A percentile compares a stretch with the other conserved stretches of the same genome.
phyloP scores from a whole-genome alignment of 2,113 vertebrate genomes.

The Python bivittatus region DNA sequence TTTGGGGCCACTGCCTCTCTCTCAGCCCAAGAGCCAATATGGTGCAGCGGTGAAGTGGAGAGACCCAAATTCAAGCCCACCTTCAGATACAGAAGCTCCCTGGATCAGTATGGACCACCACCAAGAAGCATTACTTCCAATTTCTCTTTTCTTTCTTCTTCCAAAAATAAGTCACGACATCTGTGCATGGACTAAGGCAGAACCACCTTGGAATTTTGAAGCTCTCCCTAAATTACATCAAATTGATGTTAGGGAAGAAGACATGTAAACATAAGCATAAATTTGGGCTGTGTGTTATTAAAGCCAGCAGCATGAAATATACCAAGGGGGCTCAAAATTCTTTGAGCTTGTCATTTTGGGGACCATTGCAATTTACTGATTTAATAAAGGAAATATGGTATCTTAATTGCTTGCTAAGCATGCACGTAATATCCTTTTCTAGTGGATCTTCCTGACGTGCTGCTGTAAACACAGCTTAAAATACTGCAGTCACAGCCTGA shows the following conservation, averaged over 20 bases:
- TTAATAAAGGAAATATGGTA: conserved; percentile 14
- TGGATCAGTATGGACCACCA: neutral
- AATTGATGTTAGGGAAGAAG: neutral
- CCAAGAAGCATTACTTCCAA: neutral
- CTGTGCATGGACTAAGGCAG: neutral
- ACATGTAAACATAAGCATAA: neutral
- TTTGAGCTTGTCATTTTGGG: conserved; percentile 14
- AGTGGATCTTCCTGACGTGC: neutral
- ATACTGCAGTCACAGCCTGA: neutral
- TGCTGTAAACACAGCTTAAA: conserved; percentile 22
- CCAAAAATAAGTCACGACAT: neutral
- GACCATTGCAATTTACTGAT: conserved; percentile 8
- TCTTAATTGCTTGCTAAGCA: conserved; percentile 46
- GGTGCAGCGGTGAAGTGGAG: neutral
- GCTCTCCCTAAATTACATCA: neutral
- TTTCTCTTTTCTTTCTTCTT: neutral
- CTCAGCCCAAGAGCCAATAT: neutral
- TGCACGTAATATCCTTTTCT: neutral
- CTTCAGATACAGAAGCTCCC: neutral
- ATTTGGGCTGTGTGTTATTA: conserved; percentile 1
- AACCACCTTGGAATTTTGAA: neutral
- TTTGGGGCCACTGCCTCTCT: too few species aligned
- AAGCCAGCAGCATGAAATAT: conserved; percentile 16
- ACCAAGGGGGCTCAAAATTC: neutral
- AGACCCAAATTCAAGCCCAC: neutral